A percentile compares a stretch with the other conserved stretches of the same genome.
phyloP scores from a whole-genome alignment of 2,888 invertebrate genomes.

The Choreutis nemorana region DNA sequence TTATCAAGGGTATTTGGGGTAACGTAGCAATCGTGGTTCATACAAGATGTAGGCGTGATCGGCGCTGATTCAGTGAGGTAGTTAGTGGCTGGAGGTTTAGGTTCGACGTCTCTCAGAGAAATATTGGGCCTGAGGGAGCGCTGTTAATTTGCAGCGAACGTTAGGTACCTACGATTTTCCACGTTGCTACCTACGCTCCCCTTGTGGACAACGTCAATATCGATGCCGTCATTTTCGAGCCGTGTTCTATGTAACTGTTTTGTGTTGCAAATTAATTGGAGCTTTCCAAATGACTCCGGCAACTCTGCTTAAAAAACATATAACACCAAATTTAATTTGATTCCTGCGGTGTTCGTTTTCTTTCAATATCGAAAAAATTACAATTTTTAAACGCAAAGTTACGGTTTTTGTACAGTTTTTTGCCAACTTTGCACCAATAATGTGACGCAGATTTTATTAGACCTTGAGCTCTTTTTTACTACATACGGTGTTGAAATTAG shows the following conservation, averaged over 20 bases:
- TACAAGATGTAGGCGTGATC: constrained; percentile 66
- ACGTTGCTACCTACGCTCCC: constrained; percentile 26
- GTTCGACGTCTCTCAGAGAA: constrained; percentile 58
- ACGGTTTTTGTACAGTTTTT: too few species aligned
- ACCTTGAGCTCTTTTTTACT: too few species aligned
- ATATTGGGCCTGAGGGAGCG: constrained; percentile 58
- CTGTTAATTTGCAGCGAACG: constrained; percentile 60
- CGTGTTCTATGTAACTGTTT: constrained; percentile 9
- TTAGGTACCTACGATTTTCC: constrained; percentile 51
- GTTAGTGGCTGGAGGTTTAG: constrained; percentile 60
- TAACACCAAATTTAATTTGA: too few species aligned
- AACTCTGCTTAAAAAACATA: too few species aligned
- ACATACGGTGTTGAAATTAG: too few species aligned
- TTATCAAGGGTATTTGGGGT: constrained; percentile 49
- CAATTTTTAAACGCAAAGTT: too few species aligned
- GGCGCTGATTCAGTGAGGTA: constrained; percentile 64
- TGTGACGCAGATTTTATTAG: too few species aligned
- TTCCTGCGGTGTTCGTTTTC: too few species aligned
- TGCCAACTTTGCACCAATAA: too few species aligned
- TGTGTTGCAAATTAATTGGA: constrained; percentile 2
- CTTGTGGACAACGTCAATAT: constrained; percentile 22
- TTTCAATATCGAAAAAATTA: too few species aligned
- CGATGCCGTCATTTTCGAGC: constrained; percentile 24
- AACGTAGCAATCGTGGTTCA: constrained; percentile 57
- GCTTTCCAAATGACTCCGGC: background rate